A percentile compares a stretch with the other conserved stretches of the same genome.
Conservation (phyloP, 1,140 invertebrate species). For the Drosophila leontia region DNA sequence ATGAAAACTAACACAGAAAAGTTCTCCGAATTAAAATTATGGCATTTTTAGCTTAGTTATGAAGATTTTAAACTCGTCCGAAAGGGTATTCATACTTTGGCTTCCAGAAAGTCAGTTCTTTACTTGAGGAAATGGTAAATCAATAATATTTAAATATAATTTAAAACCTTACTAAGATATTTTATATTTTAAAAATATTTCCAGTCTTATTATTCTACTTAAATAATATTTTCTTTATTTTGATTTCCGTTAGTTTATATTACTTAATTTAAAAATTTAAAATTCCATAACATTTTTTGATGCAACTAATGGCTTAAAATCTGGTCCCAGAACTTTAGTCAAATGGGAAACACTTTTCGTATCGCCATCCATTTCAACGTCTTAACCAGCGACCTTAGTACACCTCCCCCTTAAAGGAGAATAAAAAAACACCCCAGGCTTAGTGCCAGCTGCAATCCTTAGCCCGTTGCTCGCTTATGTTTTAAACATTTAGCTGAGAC, state of each 20-base stretch:
- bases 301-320: background rate
- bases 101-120: too few species aligned
- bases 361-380: constrained; percentile 20
- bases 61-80: too few species aligned
- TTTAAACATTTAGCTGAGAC: constrained; percentile 68
- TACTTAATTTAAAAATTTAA: background rate
- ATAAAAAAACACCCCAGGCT: constrained; percentile 7
- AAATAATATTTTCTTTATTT: too few species aligned
- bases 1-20: too few species aligned
- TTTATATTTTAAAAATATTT: background rate
- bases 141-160: too few species aligned
- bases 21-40: too few species aligned
- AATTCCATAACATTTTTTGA: background rate
- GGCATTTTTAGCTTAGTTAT: too few species aligned
- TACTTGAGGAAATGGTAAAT: too few species aligned
- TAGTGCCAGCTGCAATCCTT: constrained; percentile 39
- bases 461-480: constrained; percentile 62
- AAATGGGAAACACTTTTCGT: background rate
- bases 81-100: too few species aligned
- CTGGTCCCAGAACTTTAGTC: background rate
- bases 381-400: constrained; percentile 21
- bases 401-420: background rate
- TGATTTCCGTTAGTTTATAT: background rate
- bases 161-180: background rate
- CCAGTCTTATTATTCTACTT: too few species aligned